Conservation (phyloP, 1,140 invertebrate genomes). For the Macrotrachela quadricornifera region DNA sequence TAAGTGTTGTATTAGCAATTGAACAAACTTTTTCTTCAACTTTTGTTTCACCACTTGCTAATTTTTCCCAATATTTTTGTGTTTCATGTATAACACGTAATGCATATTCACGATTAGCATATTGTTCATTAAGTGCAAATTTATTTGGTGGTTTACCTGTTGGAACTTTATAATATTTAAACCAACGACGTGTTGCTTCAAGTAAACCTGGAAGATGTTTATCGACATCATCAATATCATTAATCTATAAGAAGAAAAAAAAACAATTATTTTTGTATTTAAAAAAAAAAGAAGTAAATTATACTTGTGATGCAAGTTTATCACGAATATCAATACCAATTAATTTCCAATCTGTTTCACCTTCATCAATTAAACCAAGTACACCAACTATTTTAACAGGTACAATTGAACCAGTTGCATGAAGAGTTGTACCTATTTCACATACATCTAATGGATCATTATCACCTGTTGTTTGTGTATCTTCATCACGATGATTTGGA, state of each 20-base stretch:
- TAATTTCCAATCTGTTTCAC: constrained; percentile 97
- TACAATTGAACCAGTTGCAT: constrained; percentile 57
- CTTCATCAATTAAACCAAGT: constrained; percentile 67
- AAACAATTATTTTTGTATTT: too few species aligned
- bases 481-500: constrained; percentile 62
- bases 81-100: constrained; percentile 62
- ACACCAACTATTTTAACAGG: constrained; percentile 75
- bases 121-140: constrained; percentile 88
- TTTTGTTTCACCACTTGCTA: constrained; percentile 35
- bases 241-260: too few species aligned
- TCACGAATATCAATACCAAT: constrained; percentile 77
- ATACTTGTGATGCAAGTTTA: constrained; percentile 55
- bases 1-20: too few species aligned
- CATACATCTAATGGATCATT: constrained; percentile 96
- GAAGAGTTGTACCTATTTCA: constrained; percentile 62
- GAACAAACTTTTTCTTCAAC: constrained; percentile 9
- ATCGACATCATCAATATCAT: constrained; percentile 66
- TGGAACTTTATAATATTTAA: constrained; percentile 93
- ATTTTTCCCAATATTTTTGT: constrained; percentile 42
- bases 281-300: too few species aligned
- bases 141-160: constrained; percentile 89
- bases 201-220: constrained; percentile 72
- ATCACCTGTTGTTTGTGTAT: constrained; percentile 79
- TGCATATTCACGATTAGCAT: constrained; percentile 57
- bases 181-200: constrained; percentile 87